phyloP scores from a whole-genome alignment of 2,113 vertebrate genomes.

The Odontophorus gujanensis region DNA sequence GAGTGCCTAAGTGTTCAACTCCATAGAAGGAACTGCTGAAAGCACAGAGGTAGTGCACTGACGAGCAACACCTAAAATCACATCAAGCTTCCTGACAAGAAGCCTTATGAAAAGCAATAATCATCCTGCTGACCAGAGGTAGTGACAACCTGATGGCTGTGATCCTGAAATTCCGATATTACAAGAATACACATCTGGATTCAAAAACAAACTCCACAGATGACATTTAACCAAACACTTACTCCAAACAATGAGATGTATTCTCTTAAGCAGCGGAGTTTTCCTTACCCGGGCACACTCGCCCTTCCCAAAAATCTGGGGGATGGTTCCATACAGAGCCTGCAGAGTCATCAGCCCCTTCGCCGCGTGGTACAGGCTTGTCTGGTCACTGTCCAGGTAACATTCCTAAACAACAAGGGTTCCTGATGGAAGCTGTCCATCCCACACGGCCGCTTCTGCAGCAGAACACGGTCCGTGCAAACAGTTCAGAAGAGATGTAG shows the following conservation, averaged over 20 bases:
- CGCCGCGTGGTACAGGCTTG: conserved; percentile 93
- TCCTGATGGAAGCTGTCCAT: neutral
- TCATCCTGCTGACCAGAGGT: neutral
- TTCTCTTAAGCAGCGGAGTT: neutral
- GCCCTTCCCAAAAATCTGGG: conserved; percentile 96
- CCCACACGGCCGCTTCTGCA: neutral
- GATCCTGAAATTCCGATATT: neutral
- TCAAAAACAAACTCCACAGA: neutral
- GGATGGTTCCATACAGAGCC: conserved; percentile 95
- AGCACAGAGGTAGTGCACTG: neutral
- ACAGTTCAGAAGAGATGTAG: neutral
- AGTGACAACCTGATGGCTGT: neutral
- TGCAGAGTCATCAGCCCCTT: conserved; percentile 97
- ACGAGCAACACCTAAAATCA: neutral
- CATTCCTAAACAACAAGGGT: conserved; percentile 84
- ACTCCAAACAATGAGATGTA: neutral
- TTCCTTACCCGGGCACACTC: conserved; percentile 91
- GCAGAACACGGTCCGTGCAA: accelerated
- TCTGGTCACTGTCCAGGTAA: conserved; percentile 97
- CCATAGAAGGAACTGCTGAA: neutral
- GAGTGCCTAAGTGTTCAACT: neutral
- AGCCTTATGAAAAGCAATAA: neutral
- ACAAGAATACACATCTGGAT: neutral
- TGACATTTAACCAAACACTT: neutral
- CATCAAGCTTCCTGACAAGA: neutral